Evolutionary conservation across 1,140 invertebrate species (phyloP).

Genomic region (Drosophila pseudoananassae): DNA sequence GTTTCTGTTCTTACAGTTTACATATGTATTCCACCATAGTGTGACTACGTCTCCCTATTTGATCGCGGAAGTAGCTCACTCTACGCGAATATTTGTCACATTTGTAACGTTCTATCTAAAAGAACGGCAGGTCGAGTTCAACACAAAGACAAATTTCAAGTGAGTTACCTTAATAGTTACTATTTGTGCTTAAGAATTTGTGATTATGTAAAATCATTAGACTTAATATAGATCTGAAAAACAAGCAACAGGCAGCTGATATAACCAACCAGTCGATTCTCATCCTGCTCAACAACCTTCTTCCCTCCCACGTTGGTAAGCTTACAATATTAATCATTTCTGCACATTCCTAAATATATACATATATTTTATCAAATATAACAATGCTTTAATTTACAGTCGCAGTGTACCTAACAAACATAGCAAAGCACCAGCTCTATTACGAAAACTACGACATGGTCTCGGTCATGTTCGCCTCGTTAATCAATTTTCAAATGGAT

Average conservation of each 20-base stretch:
- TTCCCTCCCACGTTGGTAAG: slow-evolving; percentile 93
- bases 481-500: slow-evolving; percentile 89
- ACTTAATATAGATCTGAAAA: slow-evolving; percentile 87
- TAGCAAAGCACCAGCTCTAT: slow-evolving; percentile 90
- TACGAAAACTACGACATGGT: slow-evolving; percentile 93
- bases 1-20: slow-evolving; percentile 86
- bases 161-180: slow-evolving; percentile 25
- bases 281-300: slow-evolving; percentile 92
- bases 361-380: background rate
- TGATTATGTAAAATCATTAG: background rate
- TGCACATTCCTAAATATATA: background rate
- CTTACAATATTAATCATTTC: slow-evolving; percentile 1
- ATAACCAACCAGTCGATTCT: slow-evolving; percentile 91
- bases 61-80: slow-evolving; percentile 88
- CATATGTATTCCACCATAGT: slow-evolving; percentile 85
- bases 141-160: slow-evolving; percentile 90
- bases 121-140: slow-evolving; percentile 94
- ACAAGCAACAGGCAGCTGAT: slow-evolving; percentile 91
- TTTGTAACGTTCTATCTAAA: slow-evolving; percentile 90
- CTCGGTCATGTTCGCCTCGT: slow-evolving; percentile 95
- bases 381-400: background rate
- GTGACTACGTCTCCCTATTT: slow-evolving; percentile 88
- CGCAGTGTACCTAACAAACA: background rate
- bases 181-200: background rate
- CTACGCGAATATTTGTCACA: slow-evolving; percentile 88